Evolutionary conservation across 2,888 invertebrate species (phyloP), one percentile per base, ranked within the genome.

Genomic region (Periphyllus acericola): DNA sequence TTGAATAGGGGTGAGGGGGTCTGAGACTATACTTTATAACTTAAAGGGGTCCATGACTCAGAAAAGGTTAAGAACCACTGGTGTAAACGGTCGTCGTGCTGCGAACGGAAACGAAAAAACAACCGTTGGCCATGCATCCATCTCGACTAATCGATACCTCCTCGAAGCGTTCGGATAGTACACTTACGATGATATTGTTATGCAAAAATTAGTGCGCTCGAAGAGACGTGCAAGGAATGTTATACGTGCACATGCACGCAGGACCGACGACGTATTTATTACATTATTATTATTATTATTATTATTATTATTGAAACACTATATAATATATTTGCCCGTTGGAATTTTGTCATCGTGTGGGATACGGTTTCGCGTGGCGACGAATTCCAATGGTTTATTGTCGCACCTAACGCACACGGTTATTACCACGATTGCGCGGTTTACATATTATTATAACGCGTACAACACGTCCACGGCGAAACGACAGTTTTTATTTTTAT

Each of bases 371-470:
- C 68, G 68, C 68, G 29, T 68, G 68, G 68, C 68, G 25, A 68
- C 68, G 25, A 68, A 68, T 68, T 68, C 68, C 68, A n/a, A 68
- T 29, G 68, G n/a, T 68, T n/a, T 68, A 68, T 29, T 29, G 68
- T 68, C 68, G n/a, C 68, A 68, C 68, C 25, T 68, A 68, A 68
- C 68, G 68, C 68, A 25, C 68, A n/a, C 29, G 3, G 25, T 46
- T 60, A 60, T 60, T 60, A 60, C 21, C 11, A 68, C 66, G n/a
- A 66, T 68, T 8, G 68, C 68, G 68, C 68, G 68, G 68, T 68
- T 68, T n/a, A 68, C 68, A 29, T n/a, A 68, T 68, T 68, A 29
- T 68, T 66, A n/a, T 66, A 6, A 29, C 8, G n/a, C 11, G 17
- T 68, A 9, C 8, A 68, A 25, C 21, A 25, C n/a, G 68, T 68